These are phyloP conservation scores for Albula goreensis DNA, from an alignment of 2,113 vertebrate species.

Conservation along the genomic window DNA sequence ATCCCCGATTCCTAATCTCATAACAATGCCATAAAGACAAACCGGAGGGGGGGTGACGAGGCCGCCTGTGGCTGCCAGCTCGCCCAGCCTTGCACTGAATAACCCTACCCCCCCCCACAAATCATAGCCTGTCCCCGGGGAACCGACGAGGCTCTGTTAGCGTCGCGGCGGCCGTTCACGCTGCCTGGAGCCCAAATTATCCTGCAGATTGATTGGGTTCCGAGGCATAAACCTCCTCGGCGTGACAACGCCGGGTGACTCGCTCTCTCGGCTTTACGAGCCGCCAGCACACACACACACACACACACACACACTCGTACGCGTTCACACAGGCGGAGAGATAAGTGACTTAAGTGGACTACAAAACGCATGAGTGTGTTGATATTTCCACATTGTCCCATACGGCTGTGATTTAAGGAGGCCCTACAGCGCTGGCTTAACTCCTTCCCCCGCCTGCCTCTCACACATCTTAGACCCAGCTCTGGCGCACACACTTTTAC, in stretches of 20 bases:
- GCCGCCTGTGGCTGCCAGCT: conserved; percentile 10
- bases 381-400: conserved; percentile 36
- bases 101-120: conserved; percentile 29
- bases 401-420: background rate
- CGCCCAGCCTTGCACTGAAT: conserved; percentile 12
- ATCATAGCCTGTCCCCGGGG: conserved; percentile 31
- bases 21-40: conserved; percentile 43
- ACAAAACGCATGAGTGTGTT: conserved; percentile 29
- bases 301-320: conserved; percentile 9
- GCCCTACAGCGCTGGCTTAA: background rate
- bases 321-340: conserved; percentile 5
- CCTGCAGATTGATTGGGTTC: conserved; percentile 52
- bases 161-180: conserved; percentile 29
- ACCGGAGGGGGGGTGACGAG: conserved; percentile 33
- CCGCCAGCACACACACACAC: conserved; percentile 23
- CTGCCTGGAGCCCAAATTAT: conserved; percentile 48
- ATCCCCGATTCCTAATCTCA: conserved; percentile 45
- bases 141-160: conserved; percentile 13
- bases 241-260: conserved; percentile 32
- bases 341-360: conserved; percentile 45
- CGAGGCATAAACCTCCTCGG: conserved; percentile 42
- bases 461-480: too few relatives aligned
- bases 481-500: too few relatives aligned
- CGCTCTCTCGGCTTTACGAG: conserved; percentile 34
- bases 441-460: background rate